Evolutionary conservation across 2,888 invertebrate species (phyloP), one percentile per base, ranked within the genome.

Genomic region (Brenthis daphne): DNA sequence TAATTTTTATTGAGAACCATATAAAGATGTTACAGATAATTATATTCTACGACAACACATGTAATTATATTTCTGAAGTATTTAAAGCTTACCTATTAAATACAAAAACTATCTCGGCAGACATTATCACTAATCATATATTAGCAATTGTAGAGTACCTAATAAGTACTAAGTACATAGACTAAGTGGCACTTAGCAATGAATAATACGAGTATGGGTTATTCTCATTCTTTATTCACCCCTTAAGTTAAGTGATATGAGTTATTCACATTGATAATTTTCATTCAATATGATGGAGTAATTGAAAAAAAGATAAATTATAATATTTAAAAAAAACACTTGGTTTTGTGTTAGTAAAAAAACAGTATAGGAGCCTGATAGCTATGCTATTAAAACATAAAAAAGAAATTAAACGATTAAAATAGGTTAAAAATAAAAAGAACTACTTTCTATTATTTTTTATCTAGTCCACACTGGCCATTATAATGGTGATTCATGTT

Each of bases 381-480:
- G 37, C 37, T 37, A 43, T 11, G 2, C 37, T 8, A 43, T 11
- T 43, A 8, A 8, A 43, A 43, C 37, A 43, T 43, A 2, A 11
- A 43, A 43, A 58, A 24, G 47, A 47, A 33, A 33, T 43, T 43
- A 2, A 58, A 4, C 12, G 2, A 13, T 24, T n/a, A 8, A 48
- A 24, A 58, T n/a, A 20, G 48, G 11, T 48, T 48, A 14, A 24
- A 58, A 48, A 58, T 58, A 58, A 58, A 43, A 48, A 48, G 5
- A 58, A 2, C 58, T 48, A 48, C 58, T 58, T 58, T 58, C 58
- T 58, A 58, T 48, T 58, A n/a, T 11, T 14, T 57, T 57, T 57
- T 48, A 58, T 58, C 58, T 29, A 48, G 58, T 58, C 58, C 48
- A 58, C 48, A 48, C 58, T 14, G 11, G 48, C 58, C 24, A 58